These are phyloP conservation scores for Cryptocephalus moraei DNA, from an alignment of 2,888 invertebrate species.

Conservation along the genomic window DNA sequence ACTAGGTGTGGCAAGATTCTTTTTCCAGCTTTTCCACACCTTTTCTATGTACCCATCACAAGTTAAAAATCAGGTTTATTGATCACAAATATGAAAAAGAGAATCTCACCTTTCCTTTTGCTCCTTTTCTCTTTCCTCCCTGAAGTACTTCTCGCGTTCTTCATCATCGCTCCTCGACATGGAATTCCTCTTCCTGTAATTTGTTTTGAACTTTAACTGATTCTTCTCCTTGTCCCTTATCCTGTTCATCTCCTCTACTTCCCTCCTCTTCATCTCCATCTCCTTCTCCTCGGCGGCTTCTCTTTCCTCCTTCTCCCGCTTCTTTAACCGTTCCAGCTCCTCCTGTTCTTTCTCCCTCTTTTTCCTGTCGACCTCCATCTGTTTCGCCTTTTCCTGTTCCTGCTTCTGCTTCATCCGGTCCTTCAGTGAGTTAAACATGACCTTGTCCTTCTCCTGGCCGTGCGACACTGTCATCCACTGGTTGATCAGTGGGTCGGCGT, in stretches of 20 bases:
- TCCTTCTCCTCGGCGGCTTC: slow-evolving; percentile 28
- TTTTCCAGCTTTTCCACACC: too few species aligned
- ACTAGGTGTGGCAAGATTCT: too few species aligned
- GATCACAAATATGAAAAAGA: too few species aligned
- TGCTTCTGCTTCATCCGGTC: slow-evolving; percentile 45
- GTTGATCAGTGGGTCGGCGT: slow-evolving; percentile 32
- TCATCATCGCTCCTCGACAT: slow-evolving; percentile 13
- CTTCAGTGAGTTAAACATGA: slow-evolving; percentile 40
- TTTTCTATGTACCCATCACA: too few species aligned
- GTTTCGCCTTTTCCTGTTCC: slow-evolving; percentile 36
- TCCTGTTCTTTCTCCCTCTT: slow-evolving; percentile 35
- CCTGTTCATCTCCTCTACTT: slow-evolving; percentile 32
- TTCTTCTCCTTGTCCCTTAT: slow-evolving; percentile 29
- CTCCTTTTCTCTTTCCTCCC: slow-evolving; percentile 5
- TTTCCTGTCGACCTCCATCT: slow-evolving; percentile 30
- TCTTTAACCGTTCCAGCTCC: slow-evolving; percentile 13
- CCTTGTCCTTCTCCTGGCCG: slow-evolving; percentile 30
- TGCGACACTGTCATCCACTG: slow-evolving; percentile 44
- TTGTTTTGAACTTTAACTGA: slow-evolving; percentile 32
- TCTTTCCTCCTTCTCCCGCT: slow-evolving; percentile 30
- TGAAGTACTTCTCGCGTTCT: slow-evolving; percentile 7
- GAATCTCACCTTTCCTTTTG: slow-evolving; percentile 8
- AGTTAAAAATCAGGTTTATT: too few species aligned
- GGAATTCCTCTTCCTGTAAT: slow-evolving; percentile 14
- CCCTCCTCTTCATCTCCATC: slow-evolving; percentile 25